Evolutionary conservation across 1,140 invertebrate species (phyloP), one percentile per base, ranked within the genome.

Genomic region (Euschistus heros): DNA sequence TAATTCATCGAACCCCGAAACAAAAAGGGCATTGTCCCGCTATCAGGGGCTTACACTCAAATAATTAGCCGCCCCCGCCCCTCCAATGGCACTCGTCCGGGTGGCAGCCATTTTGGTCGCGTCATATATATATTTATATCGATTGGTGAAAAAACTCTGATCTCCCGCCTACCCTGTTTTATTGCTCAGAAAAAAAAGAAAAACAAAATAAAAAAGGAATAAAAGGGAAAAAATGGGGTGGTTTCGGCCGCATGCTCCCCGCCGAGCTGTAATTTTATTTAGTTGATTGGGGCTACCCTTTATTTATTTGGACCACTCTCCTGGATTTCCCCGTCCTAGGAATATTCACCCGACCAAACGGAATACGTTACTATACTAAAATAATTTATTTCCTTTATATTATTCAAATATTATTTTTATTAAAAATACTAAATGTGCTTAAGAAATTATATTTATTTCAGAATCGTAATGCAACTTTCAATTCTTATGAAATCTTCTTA

Each of bases 21-120:
- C 33, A 37, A 37, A 37, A 37, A 37, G 33, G 33, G 33, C 33
- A 6, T 37, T 37, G 20, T 22, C 54, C 24, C 54, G 20, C 10
- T 57, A 57, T 57, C 54, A 57, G 54, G 54, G 22, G 24, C 54
- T 57, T 26, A 57, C 54, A 57, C 54, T 57, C 54, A 57, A 57
- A 57, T 57, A 57, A 57, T 57, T 57, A 57, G 54, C 24, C 2
- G 24, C 8, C 7, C 24, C 54, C 54, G 54, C 20, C 24, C 20
- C 14, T 24, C 54, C 54, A 57, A 57, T 57, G 24, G 54, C 20
- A 57, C 10, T 54, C n/a, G 52, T 6, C 20, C 24, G 54, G 47
- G 6, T 52, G 47, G 54, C 54, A 22, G 54, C 54, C 54, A 57
- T 57, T 57, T 57, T 57, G 54, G 15, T 57, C 14, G 24, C 54